Evolutionary conservation across 2,113 vertebrate species (phyloP), one percentile per base, ranked within the genome.

Genomic region (Nothocercus nigrocapillus): DNA sequence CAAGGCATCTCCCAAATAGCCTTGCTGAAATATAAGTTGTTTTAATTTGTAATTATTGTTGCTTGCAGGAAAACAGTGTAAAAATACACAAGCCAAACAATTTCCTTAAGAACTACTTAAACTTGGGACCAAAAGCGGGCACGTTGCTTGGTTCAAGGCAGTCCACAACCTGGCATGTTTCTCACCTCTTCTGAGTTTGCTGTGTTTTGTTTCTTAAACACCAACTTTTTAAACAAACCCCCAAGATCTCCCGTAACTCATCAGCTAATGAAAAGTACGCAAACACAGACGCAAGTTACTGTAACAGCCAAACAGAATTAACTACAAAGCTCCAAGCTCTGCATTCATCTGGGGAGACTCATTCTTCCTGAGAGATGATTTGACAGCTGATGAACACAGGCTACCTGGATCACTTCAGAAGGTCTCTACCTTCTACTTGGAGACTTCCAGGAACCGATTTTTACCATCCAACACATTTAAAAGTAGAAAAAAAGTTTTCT

Each of bases 181-280:
- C 47, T 85, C 76, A 70, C 42, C 49, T 85, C 72, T 74, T 45
- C 42, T 4, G 63, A 74, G 79, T 32, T 56, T 9, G 38, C 32
- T 32, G 8, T 30, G 28, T 54, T 59, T 28, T 56, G 21, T 5
- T 40, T 47, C 28, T 61, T 24, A 11, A 51, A 49, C 16, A 67
- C 21, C 9, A 67, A 2, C 22, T 63, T 88, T 68, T 32, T 58
- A 82, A 83, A 81, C 66, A 85, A 89, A 69, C n/a, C 63, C 74
- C 32, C 70, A 89, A 82, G 63, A 89, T 95, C 89, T 95, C 62
- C 82, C 66, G 74, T 12, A 96, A 76, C 40, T 93, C 82, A 68
- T 88, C 69, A 93, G 69, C 34, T 86, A 93, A 24, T 92, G 68
- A 70, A 90, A 94, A 91, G 93, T 88, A 94, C 93, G 92, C 95